Conservation (phyloP, 1,140 invertebrate species). For the Apis mellifera region DNA sequence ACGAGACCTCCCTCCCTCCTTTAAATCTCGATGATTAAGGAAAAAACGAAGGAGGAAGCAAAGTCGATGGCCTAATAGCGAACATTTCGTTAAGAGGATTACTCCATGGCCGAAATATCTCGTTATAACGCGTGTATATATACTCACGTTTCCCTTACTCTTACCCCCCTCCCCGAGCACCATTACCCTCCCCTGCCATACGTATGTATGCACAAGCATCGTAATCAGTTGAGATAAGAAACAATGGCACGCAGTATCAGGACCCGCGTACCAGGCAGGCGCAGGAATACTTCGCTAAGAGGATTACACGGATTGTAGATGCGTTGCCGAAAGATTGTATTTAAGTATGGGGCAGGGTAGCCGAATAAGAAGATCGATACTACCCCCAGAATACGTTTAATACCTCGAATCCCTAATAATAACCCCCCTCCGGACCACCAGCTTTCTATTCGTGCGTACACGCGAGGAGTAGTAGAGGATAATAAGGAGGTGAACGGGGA, state of each 20-base stretch:
- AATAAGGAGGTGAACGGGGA: constrained; percentile 62
- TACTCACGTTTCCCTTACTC: too few relatives aligned
- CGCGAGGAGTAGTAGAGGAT: constrained; percentile 43
- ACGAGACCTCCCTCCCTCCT: too few relatives aligned
- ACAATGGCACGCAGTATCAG: constrained; percentile 49
- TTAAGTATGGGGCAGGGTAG: constrained; percentile 57
- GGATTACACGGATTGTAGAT: constrained; percentile 47
- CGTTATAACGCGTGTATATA: not conserved
- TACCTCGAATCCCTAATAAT: constrained; percentile 63
- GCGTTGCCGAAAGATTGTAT: constrained; percentile 58
- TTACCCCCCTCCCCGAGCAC: too few relatives aligned
- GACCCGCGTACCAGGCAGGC: constrained; percentile 17
- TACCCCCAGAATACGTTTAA: constrained; percentile 49
- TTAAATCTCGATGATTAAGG: too few relatives aligned
- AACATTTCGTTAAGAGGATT: constrained; percentile 48
- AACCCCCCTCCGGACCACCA: constrained; percentile 38
- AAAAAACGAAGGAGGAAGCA: not conserved
- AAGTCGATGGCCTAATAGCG: constrained; percentile 12
- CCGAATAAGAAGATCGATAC: constrained; percentile 64
- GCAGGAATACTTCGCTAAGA: constrained; percentile 55
- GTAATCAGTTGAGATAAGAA: constrained; percentile 57
- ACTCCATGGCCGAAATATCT: constrained; percentile 38
- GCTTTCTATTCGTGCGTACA: not conserved
- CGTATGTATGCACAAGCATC: constrained; percentile 24
- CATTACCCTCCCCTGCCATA: too few relatives aligned